Evolutionary conservation across 2,113 vertebrate species (phyloP), one percentile per base, ranked within the genome.

Genomic region (Gymnorhina tibicen): DNA sequence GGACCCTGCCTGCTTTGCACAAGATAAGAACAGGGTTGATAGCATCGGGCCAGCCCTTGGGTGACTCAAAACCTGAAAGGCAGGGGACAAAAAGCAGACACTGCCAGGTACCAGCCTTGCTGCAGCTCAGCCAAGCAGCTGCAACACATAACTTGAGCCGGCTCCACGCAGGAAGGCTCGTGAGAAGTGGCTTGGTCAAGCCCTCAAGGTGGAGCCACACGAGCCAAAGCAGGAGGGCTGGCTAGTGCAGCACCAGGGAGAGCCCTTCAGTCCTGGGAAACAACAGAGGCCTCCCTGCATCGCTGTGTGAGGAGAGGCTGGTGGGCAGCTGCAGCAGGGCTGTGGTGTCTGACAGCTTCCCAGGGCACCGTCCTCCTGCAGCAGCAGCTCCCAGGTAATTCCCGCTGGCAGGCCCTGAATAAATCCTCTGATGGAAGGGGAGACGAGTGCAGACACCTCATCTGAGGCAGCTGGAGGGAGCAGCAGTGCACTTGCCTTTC

Each of bases 131-230:
- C 18, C 39, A 27, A 15, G 12, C 73, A 42, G 74, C 23, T 42
- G 27, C 47, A 8, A 7, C 14, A 0, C 8, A 2, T 0, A 24
- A 8, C 16, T 6, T 1, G 44, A 49, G 69, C 56, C 2, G 3
- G 41, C 35, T 24, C 22, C 70, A 33, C 1, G 18, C 28, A 33
- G 50, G n/a, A 33, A 46, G 47, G 21, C 39, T 55, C 0, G 0
- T 11, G 83, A 74, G 46, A n/a, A 37, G 13, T 0, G 9, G 47
- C 39, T 37, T 6, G 21, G 10, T 14, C 1, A 15, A 53, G 41
- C 13, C 23, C 35, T 26, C 9, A 1, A 15, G 33, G 78, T 0
- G 18, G 16, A 64, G 73, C 28, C 56, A 5, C 4, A 2, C 0
- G 11, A n/a, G 76, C 22, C n/a, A 55, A 13, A 75, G 66, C 27